phyloP scores from a whole-genome alignment of 1,140 invertebrate genomes.

The Pseudomyrmex gracilis region DNA sequence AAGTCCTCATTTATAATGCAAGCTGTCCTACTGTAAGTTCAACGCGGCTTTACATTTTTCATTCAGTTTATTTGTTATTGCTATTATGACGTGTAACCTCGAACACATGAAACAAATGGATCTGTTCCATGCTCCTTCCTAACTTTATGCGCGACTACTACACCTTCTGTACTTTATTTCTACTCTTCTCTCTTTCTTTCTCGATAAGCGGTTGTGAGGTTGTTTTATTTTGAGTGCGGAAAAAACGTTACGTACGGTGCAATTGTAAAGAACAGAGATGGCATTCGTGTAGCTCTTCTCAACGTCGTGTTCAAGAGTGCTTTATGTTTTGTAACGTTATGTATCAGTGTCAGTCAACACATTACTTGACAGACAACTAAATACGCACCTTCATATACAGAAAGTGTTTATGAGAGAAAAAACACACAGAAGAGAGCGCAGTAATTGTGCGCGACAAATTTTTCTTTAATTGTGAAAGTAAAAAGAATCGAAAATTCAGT shows the following conservation, averaged over 20 bases:
- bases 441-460: background rate
- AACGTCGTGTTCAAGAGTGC: no score
- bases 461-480: background rate
- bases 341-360: no score
- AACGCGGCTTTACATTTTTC: slow-evolving; percentile 52
- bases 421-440: background rate
- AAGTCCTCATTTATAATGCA: slow-evolving; percentile 68
- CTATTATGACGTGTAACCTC: slow-evolving; percentile 28
- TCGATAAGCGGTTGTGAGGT: no score
- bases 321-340: no score
- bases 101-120: slow-evolving; percentile 17
- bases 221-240: no score
- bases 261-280: background rate
- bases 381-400: background rate
- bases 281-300: background rate
- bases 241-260: no score
- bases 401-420: background rate
- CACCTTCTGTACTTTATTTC: no score
- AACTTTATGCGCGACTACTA: no score
- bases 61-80: slow-evolving; percentile 51
- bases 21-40: slow-evolving; percentile 1
- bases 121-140: slow-evolving; percentile 11
- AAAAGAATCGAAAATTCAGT: background rate
- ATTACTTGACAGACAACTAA: no score
- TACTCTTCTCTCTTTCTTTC: no score